Conservation (phyloP, 2,113 vertebrate genomes). For the Malurus elegans region DNA sequence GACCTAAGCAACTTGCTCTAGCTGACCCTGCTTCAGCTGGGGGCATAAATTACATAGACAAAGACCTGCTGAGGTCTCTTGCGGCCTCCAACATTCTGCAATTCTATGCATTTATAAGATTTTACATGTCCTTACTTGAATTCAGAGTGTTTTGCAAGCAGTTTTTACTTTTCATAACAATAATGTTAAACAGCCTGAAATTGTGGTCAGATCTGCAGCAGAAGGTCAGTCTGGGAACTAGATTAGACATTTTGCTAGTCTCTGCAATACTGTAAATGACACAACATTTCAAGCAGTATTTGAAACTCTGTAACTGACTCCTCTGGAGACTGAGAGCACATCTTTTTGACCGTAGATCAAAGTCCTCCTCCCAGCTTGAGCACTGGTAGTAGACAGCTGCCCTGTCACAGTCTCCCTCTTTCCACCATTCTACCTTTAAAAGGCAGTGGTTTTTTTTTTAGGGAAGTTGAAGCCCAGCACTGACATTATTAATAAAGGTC, state of each 20-base stretch:
- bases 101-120: neutral
- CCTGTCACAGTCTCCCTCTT: neutral
- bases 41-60: neutral
- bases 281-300: neutral
- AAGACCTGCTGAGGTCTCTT: neutral
- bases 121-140: neutral
- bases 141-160: neutral
- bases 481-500: slow-evolving; percentile 5
- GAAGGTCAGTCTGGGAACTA: neutral
- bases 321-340: neutral
- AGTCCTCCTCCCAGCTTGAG: neutral
- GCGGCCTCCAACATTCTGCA: neutral
- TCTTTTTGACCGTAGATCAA: neutral
- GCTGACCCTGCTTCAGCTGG: neutral
- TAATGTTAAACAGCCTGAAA: neutral
- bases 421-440: neutral
- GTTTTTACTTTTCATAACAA: neutral
- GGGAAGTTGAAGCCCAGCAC: neutral
- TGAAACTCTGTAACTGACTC: neutral
- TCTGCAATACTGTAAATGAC: neutral
- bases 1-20: neutral
- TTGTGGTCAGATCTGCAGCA: neutral
- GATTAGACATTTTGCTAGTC: neutral
- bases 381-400: neutral
- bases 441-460: neutral